A percentile compares a stretch with the other conserved stretches of the same genome.
Evolutionary conservation across 2,113 vertebrate genomes (phyloP).

Genomic region (Pao palembangensis): DNA sequence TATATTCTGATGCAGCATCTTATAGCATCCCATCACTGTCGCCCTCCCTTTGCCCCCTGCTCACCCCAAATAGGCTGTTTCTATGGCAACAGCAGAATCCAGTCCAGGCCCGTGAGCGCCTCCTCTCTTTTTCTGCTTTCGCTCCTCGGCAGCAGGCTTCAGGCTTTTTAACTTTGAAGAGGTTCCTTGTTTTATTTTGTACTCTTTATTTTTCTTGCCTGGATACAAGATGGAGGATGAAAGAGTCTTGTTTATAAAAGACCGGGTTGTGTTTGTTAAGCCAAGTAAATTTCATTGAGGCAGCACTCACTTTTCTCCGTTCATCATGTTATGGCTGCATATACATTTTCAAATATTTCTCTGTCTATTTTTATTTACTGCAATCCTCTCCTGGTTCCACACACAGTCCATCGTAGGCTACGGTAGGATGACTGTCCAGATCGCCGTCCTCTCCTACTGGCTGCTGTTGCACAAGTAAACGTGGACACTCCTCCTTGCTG

Average conservation of each 20-base stretch:
- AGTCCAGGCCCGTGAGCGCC: constrained; percentile 33
- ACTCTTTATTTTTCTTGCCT: constrained; percentile 10
- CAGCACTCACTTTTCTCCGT: constrained; percentile 2
- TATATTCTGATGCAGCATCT: constrained; percentile 38
- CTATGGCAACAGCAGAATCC: constrained; percentile 71
- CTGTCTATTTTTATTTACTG: background rate
- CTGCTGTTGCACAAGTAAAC: constrained; percentile 33
- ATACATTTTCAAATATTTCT: background rate
- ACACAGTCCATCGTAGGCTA: background rate
- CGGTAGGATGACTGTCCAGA: background rate
- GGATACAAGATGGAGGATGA: constrained; percentile 13
- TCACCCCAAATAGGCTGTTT: constrained; percentile 61
- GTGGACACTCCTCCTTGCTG: constrained; percentile 41
- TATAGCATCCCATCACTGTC: constrained; percentile 50
- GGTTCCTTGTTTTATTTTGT: constrained; percentile 34
- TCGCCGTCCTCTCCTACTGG: constrained; percentile 3
- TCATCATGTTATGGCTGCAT: background rate
- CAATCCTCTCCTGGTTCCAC: background rate
- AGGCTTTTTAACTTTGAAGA: constrained; percentile 26
- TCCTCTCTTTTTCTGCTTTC: constrained; percentile 38
- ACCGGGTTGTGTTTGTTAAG: constrained; percentile 14
- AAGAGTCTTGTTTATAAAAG: constrained; percentile 10
- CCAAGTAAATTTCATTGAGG: constrained; percentile 23
- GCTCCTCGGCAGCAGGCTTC: constrained; percentile 28
- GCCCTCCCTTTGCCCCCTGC: constrained; percentile 38